Evolutionary conservation across 2,113 vertebrate genomes (phyloP).

Genomic region (Galeopterus variegatus): DNA sequence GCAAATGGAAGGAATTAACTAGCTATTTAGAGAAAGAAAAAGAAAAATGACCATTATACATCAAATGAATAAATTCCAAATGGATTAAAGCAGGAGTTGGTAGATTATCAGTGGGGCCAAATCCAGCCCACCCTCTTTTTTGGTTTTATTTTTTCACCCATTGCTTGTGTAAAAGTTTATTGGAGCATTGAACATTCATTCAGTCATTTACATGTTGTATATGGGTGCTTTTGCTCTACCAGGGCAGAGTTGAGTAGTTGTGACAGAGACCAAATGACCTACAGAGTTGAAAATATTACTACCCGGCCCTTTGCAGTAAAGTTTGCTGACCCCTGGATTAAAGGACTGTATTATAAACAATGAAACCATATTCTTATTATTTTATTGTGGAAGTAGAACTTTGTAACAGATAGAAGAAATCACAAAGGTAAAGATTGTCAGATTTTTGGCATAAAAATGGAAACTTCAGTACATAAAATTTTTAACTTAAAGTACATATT

Average conservation of each 20-base stretch:
- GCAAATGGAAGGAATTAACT: slow-evolving; percentile 15
- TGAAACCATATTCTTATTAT: slow-evolving; percentile 68
- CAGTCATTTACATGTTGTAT: slow-evolving; percentile 55
- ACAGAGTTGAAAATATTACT: slow-evolving; percentile 69
- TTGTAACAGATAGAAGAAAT: slow-evolving; percentile 74
- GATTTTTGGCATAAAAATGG: slow-evolving; percentile 65
- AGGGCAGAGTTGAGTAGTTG: slow-evolving; percentile 61
- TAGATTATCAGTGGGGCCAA: slow-evolving; percentile 44
- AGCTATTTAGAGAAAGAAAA: slow-evolving; percentile 13
- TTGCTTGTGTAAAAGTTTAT: slow-evolving; percentile 59
- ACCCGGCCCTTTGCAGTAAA: slow-evolving; percentile 72
- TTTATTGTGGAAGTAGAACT: slow-evolving; percentile 74
- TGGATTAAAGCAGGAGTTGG: slow-evolving; percentile 27
- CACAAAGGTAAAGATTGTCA: slow-evolving; percentile 68
- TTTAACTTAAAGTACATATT: slow-evolving; percentile 52
- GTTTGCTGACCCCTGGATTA: slow-evolving; percentile 75
- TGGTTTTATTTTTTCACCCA: not conserved
- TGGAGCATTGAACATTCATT: slow-evolving; percentile 54
- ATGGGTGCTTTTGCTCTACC: slow-evolving; percentile 44
- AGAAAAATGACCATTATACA: not conserved
- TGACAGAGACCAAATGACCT: slow-evolving; percentile 57
- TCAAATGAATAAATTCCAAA: slow-evolving; percentile 2
- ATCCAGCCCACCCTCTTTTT: not conserved
- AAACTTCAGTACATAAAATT: slow-evolving; percentile 62
- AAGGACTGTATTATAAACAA: slow-evolving; percentile 69